Evolutionary conservation across 2,797 vertebrate genomes (phyloP).

Genomic region (Adrianichthys oophorus): DNA sequence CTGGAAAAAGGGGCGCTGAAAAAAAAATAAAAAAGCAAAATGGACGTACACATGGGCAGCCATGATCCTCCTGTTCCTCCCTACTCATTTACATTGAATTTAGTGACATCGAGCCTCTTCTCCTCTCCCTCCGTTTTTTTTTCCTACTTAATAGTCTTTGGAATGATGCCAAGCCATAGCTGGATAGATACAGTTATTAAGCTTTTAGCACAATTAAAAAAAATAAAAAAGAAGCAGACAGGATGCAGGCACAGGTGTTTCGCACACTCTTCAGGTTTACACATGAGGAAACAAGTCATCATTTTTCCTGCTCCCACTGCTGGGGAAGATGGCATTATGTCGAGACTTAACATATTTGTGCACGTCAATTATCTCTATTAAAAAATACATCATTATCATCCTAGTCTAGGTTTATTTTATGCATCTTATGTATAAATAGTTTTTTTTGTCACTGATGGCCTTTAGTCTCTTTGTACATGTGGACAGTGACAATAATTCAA

Average conservation of each 20-base stretch:
- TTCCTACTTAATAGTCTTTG: slow-evolving; percentile 14
- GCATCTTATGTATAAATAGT: not conserved
- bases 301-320: slow-evolving; percentile 30
- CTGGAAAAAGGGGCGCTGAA: not conserved
- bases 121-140: not conserved
- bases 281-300: slow-evolving; percentile 37
- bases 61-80: not conserved
- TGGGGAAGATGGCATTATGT: slow-evolving; percentile 17
- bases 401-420: slow-evolving; percentile 6
- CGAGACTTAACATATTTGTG: slow-evolving; percentile 40
- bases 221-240: slow-evolving; percentile 24
- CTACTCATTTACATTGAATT: slow-evolving; percentile 27
- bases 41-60: not conserved
- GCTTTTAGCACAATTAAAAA: slow-evolving; percentile 49
- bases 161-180: slow-evolving; percentile 2
- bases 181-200: slow-evolving; percentile 42
- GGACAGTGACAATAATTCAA: no score
- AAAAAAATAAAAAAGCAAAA: not conserved
- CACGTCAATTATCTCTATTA: slow-evolving; percentile 52
- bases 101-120: slow-evolving; percentile 5
- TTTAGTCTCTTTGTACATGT: no score
- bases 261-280: slow-evolving; percentile 37
- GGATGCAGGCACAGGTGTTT: slow-evolving; percentile 50
- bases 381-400: slow-evolving; percentile 37
- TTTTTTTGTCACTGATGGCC: no score